Conservation (phyloP, 2,888 invertebrate genomes). For the Drosophila lutescens region DNA sequence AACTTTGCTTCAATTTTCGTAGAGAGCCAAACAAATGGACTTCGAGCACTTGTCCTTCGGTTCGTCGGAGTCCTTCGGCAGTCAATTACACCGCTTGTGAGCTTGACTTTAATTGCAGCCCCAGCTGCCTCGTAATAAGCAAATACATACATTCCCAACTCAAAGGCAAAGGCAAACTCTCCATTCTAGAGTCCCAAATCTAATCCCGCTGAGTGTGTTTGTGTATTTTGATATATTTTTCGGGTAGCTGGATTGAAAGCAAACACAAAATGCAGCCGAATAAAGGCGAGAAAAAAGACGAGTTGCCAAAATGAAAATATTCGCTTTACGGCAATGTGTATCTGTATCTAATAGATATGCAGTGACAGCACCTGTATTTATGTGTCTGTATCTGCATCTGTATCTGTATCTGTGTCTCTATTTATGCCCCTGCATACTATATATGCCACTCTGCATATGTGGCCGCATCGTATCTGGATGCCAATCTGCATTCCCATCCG, state of each 20-base stretch:
- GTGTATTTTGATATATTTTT: slow-evolving; percentile 6
- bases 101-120: slow-evolving; percentile 24
- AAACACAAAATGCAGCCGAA: slow-evolving; percentile 22
- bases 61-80: not conserved
- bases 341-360: slow-evolving; percentile 48
- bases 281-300: not conserved
- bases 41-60: not conserved
- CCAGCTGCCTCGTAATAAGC: slow-evolving; percentile 22
- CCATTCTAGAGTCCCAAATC: not conserved
- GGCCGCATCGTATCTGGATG: slow-evolving; percentile 31
- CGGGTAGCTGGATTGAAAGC: slow-evolving; percentile 31
- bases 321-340: slow-evolving; percentile 13
- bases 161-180: not conserved
- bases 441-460: slow-evolving; percentile 31
- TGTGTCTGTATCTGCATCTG: slow-evolving; percentile 35
- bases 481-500: slow-evolving; percentile 32
- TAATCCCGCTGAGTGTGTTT: slow-evolving; percentile 7
- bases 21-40: not conserved
- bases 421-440: not conserved
- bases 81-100: slow-evolving; percentile 26
- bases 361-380: slow-evolving; percentile 60
- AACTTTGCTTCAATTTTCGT: slow-evolving; percentile 3
- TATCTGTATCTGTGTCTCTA: slow-evolving; percentile 13
- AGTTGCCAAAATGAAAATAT: slow-evolving; percentile 51
- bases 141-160: slow-evolving; percentile 15